Evolutionary conservation across 1,140 invertebrate species (phyloP).

Genomic region (Penaeus japonicus): DNA sequence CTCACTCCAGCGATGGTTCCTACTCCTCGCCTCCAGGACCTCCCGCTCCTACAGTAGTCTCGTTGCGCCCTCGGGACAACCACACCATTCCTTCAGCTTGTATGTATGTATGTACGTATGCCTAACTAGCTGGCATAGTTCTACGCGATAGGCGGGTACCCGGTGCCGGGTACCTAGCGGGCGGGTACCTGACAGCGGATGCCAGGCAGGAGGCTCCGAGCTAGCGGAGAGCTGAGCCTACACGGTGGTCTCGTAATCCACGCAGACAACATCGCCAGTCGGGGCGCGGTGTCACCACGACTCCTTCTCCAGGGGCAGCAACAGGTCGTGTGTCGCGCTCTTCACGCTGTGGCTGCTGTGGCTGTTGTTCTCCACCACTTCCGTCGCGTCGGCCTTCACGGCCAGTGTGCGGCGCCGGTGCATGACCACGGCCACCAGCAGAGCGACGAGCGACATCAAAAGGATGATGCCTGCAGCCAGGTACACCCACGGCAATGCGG

Average conservation of each 20-base stretch:
- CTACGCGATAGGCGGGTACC: too few species aligned
- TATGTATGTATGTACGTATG: too few species aligned
- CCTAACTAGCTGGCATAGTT: not conserved
- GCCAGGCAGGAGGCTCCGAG: not conserved
- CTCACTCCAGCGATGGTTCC: too few species aligned
- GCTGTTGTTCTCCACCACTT: slow-evolving; percentile 54
- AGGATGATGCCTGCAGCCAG: slow-evolving; percentile 48
- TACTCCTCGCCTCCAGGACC: too few species aligned
- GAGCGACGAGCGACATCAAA: slow-evolving; percentile 40
- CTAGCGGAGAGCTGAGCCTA: not conserved
- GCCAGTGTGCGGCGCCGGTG: slow-evolving; percentile 46
- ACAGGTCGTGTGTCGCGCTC: slow-evolving; percentile 51
- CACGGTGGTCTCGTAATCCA: slow-evolving; percentile 59
- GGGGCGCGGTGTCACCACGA: slow-evolving; percentile 58
- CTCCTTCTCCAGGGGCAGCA: slow-evolving; percentile 57
- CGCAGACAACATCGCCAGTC: slow-evolving; percentile 51
- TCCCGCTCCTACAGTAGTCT: too few species aligned
- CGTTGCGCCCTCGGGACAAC: too few species aligned
- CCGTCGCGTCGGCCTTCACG: slow-evolving; percentile 45
- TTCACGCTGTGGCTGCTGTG: slow-evolving; percentile 54
- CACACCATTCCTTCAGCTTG: too few species aligned
- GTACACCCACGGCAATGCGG: slow-evolving; percentile 57
- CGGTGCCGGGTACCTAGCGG: not conserved
- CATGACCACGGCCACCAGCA: slow-evolving; percentile 52
- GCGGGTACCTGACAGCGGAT: not conserved